Conservation (phyloP, 2,888 invertebrate species). For the Xylota segnis region DNA sequence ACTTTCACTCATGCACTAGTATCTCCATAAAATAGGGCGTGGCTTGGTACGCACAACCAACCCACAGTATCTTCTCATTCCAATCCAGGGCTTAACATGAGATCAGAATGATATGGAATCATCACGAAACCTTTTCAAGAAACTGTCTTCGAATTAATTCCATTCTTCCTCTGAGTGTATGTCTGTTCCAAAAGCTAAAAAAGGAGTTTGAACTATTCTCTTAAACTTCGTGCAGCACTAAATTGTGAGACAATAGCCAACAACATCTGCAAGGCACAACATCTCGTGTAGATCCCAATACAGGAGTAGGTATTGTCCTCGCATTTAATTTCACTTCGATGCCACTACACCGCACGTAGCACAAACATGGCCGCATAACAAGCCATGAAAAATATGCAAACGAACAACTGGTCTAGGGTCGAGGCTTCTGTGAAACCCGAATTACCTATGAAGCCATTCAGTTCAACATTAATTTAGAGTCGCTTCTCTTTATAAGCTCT, state of each 20-base stretch:
- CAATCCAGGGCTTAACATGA: no score
- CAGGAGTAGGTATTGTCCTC: constrained; percentile 11
- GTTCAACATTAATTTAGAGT: constrained; percentile 62
- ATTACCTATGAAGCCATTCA: constrained; percentile 56
- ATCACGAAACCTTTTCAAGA: no score
- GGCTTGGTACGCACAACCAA: no score
- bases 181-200: background rate
- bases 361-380: constrained; percentile 31
- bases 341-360: constrained; percentile 46
- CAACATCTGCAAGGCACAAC: constrained; percentile 9
- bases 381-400: constrained; percentile 61
- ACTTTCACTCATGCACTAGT: no score
- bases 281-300: constrained; percentile 53
- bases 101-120: no score
- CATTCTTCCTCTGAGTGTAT: background rate
- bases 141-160: no score
- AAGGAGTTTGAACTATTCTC: background rate
- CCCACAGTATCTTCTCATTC: no score
- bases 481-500: constrained; percentile 53
- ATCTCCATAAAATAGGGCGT: no score
- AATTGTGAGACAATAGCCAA: constrained; percentile 19
- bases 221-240: constrained; percentile 5
- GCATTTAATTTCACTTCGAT: constrained; percentile 50
- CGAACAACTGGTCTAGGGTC: constrained; percentile 46
- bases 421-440: constrained; percentile 51